Percentiles rank a stretch among this genome's conserved stretches.
Conservation (phyloP, 1,140 invertebrate species). For the Cydia fagiglandana region DNA sequence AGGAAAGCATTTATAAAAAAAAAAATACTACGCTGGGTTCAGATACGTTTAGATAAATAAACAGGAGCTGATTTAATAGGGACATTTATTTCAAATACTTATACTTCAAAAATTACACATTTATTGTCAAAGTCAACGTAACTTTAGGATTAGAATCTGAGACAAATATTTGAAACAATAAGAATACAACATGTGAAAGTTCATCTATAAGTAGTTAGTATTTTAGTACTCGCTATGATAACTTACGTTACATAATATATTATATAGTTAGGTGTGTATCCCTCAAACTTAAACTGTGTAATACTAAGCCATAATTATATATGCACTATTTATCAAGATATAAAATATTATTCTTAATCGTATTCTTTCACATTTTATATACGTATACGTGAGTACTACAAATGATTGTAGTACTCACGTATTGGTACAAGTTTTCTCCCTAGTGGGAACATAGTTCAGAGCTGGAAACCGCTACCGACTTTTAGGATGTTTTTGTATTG, state of each 20-base stretch:
- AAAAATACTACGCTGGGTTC: too few relatives aligned
- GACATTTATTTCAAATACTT: slow-evolving; percentile 60
- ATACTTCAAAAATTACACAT: slow-evolving; percentile 68
- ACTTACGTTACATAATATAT: background rate
- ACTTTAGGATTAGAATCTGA: slow-evolving; percentile 59
- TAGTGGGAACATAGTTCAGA: too few relatives aligned
- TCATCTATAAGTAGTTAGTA: slow-evolving; percentile 22
- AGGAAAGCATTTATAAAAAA: background rate
- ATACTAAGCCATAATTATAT: background rate
- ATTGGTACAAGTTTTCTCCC: too few relatives aligned
- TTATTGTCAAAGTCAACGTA: slow-evolving; percentile 78
- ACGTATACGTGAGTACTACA: too few relatives aligned
- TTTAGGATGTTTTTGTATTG: too few relatives aligned
- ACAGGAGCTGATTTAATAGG: slow-evolving; percentile 37
- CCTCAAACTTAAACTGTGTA: background rate
- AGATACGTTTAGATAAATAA: background rate
- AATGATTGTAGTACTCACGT: too few relatives aligned
- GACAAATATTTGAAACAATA: slow-evolving; percentile 44
- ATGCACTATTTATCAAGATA: too few relatives aligned
- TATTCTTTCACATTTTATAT: too few relatives aligned
- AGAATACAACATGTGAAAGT: slow-evolving; percentile 35
- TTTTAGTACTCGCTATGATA: background rate
- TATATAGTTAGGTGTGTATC: background rate
- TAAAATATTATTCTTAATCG: too few relatives aligned
- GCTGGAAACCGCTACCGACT: too few relatives aligned